These are phyloP conservation scores for Valencia hispanica DNA, from an alignment of 2,797 vertebrate genomes.

Conservation along the genomic window DNA sequence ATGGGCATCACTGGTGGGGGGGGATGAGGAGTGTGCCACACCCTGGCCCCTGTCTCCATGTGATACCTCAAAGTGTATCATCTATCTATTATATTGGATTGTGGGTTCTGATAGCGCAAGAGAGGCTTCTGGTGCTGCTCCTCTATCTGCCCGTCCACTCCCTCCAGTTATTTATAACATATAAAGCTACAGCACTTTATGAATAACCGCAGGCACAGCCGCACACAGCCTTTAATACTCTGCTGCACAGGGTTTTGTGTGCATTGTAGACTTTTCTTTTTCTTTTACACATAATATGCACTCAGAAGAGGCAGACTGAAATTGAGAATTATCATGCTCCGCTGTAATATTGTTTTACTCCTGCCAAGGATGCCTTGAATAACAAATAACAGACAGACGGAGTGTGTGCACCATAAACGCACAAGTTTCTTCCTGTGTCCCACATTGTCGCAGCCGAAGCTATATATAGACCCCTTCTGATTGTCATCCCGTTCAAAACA, in stretches of 20 bases:
- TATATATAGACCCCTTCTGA: constrained; percentile 44
- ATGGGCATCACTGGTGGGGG: not conserved
- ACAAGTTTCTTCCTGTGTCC: constrained; percentile 47
- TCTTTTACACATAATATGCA: not conserved
- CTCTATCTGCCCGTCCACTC: constrained; percentile 54
- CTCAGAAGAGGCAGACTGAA: constrained; percentile 28
- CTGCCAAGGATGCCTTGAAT: constrained; percentile 47
- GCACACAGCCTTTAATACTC: constrained; percentile 56
- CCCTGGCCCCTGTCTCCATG: constrained; percentile 52
- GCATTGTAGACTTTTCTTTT: constrained; percentile 6
- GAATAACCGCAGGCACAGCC: constrained; percentile 73
- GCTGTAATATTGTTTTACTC: constrained; percentile 2
- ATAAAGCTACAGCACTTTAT: constrained; percentile 73
- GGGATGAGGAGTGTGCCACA: constrained; percentile 50
- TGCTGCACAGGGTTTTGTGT: constrained; percentile 38
- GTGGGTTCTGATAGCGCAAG: constrained; percentile 49
- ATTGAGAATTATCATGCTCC: constrained; percentile 12
- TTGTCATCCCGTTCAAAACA: constrained; percentile 36
- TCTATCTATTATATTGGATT: constrained; percentile 59
- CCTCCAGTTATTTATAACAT: constrained; percentile 78
- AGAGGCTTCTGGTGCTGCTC: constrained; percentile 50
- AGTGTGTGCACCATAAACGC: constrained; percentile 29
- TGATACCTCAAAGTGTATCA: constrained; percentile 58
- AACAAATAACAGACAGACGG: constrained; percentile 49
- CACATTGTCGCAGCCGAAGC: constrained; percentile 39